phyloP scores from a whole-genome alignment of 2,113 vertebrate species.

The Falco punctatus region DNA sequence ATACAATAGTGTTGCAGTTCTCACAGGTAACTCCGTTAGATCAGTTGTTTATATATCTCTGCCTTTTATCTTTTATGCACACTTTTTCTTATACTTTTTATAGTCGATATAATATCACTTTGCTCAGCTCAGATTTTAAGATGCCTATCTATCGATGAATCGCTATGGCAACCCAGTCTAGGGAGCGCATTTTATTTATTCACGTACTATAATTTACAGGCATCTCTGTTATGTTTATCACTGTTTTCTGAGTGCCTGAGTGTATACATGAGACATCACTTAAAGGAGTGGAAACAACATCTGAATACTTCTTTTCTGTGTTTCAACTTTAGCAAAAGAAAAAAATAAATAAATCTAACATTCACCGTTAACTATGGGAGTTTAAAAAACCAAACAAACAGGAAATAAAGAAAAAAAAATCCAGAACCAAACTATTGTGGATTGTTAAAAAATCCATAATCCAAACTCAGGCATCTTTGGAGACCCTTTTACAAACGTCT shows the following conservation, averaged over 20 bases:
- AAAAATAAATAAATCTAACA: conserved; percentile 47
- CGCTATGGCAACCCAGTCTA: neutral
- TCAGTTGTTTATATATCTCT: neutral
- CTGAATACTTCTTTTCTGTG: conserved; percentile 34
- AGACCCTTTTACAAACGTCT: conserved; percentile 63
- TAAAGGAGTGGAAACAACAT: conserved; percentile 39
- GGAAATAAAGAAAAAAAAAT: neutral
- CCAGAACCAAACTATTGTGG: conserved; percentile 23
- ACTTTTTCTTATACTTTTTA: conserved; percentile 22
- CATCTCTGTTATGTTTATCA: neutral
- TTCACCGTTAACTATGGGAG: conserved; percentile 23
- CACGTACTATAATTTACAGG: neutral
- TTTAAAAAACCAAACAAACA: neutral
- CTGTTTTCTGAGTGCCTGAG: neutral
- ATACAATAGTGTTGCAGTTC: neutral
- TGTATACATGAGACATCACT: conserved; percentile 11
- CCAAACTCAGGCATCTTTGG: conserved; percentile 66
- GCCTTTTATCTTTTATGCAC: conserved; percentile 11
- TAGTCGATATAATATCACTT: neutral
- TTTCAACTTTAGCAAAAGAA: conserved; percentile 87
- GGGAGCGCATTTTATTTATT: conserved; percentile 7
- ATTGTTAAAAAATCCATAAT: conserved; percentile 56
- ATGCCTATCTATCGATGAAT: conserved; percentile 4
- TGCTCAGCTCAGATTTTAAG: conserved; percentile 20
- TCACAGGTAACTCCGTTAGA: neutral